Conservation (phyloP, 2,113 vertebrate genomes). For the Ophiodon elongatus region DNA sequence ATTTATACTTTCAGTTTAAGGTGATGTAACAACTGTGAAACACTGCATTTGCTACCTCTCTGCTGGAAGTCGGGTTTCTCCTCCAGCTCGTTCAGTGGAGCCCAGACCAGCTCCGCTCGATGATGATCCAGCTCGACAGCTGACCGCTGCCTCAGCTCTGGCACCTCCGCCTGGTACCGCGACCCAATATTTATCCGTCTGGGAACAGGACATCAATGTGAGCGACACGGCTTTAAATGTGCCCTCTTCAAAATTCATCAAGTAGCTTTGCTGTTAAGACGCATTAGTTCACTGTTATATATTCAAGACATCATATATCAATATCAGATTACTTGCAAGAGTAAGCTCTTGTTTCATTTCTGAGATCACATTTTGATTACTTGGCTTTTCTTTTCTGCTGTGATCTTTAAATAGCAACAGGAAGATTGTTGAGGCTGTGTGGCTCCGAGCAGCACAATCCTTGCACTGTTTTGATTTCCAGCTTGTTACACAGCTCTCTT, state of each 20-base stretch:
- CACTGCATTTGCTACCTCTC: slow-evolving; percentile 83
- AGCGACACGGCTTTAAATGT: background rate
- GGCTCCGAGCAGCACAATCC: background rate
- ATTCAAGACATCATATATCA: background rate
- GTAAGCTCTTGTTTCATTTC: slow-evolving; percentile 4
- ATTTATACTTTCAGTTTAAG: background rate
- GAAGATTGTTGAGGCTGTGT: slow-evolving; percentile 13
- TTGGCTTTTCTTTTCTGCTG: slow-evolving; percentile 1
- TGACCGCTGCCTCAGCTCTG: slow-evolving; percentile 86
- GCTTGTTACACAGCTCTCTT: slow-evolving; percentile 11
- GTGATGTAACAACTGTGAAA: background rate
- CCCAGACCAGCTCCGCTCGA: slow-evolving; percentile 92
- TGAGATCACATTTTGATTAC: slow-evolving; percentile 28
- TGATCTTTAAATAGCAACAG: slow-evolving; percentile 49
- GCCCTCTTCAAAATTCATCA: background rate
- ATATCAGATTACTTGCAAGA: background rate
- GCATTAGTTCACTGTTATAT: background rate
- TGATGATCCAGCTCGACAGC: slow-evolving; percentile 88
- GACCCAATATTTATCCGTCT: slow-evolving; percentile 97
- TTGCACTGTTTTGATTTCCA: background rate
- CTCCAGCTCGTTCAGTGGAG: slow-evolving; percentile 86
- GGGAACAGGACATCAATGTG: slow-evolving; percentile 31
- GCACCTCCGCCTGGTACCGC: slow-evolving; percentile 96
- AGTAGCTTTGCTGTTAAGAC: background rate
- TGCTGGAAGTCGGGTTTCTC: slow-evolving; percentile 84